phyloP scores from a whole-genome alignment of 1,140 invertebrate genomes.

The Musca vetustissima region DNA sequence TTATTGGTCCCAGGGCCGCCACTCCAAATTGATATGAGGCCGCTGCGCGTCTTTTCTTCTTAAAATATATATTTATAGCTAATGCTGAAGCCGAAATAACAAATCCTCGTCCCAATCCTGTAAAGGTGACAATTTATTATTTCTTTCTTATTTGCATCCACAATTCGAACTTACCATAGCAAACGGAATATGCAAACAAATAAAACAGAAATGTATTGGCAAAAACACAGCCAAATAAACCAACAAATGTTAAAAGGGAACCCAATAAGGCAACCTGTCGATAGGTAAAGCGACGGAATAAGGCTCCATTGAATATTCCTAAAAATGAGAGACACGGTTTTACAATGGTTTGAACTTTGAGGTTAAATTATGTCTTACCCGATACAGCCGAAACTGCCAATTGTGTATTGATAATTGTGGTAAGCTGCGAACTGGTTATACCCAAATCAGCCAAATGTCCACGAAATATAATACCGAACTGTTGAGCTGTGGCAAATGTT shows the following conservation, averaged over 20 bases:
- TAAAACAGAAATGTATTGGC: conserved; percentile 62
- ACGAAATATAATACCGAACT: conserved; percentile 68
- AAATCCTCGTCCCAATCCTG: conserved; percentile 64
- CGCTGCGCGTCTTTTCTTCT: conserved; percentile 60
- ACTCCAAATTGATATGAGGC: conserved; percentile 62
- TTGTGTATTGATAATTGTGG: conserved; percentile 67
- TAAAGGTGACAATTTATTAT: neutral
- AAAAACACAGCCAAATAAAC: conserved; percentile 61
- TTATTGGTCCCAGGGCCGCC: conserved; percentile 62
- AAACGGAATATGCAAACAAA: conserved; percentile 62
- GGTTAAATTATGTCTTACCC: conserved; percentile 46
- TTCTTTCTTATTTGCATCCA: neutral
- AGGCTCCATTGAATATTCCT: conserved; percentile 66
- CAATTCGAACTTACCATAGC: conserved; percentile 57
- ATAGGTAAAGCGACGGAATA: conserved; percentile 65
- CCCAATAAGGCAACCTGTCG: conserved; percentile 64
- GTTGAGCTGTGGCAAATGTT: conserved; percentile 64
- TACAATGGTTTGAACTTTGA: too few species aligned
- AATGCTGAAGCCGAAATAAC: conserved; percentile 64
- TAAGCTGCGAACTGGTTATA: conserved; percentile 58
- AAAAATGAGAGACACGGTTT: neutral
- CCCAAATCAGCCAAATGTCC: conserved; percentile 60
- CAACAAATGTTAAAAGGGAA: conserved; percentile 60
- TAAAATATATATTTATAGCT: conserved; percentile 65
- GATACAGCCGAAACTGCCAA: conserved; percentile 62